A percentile compares a stretch with the other conserved stretches of the same genome.
phyloP scores from a whole-genome alignment of 2,888 invertebrate genomes.

The Acleris sparsana region DNA sequence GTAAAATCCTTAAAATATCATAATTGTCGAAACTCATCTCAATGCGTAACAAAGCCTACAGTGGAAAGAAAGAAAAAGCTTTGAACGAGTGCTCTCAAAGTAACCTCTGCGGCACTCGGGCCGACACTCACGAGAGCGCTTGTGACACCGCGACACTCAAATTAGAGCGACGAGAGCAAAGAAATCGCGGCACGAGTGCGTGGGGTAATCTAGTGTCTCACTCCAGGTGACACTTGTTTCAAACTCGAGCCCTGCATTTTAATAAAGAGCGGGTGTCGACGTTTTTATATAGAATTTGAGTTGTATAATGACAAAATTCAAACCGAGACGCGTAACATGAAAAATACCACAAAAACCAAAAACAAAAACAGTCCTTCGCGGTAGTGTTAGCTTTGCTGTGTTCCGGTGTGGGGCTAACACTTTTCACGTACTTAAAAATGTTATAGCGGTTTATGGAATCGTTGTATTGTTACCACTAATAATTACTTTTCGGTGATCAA shows the following conservation, averaged over 20 bases:
- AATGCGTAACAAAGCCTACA: slow-evolving; percentile 29
- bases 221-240: slow-evolving; percentile 15
- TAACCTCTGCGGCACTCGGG: slow-evolving; percentile 33
- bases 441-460: no score
- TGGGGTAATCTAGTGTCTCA: slow-evolving; percentile 33
- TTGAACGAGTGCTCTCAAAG: slow-evolving; percentile 33
- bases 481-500: no score
- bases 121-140: slow-evolving; percentile 23
- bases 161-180: slow-evolving; percentile 32
- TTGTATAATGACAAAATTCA: no score
- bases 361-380: no score
- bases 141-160: slow-evolving; percentile 36
- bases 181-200: slow-evolving; percentile 32
- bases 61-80: slow-evolving; percentile 32
- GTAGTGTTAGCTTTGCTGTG: no score
- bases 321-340: no score
- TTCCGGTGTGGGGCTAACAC: no score
- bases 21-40: neutral
- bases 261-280: neutral
- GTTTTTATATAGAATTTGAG: neutral
- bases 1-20: neutral
- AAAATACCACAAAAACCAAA: no score
- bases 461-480: no score
- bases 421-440: no score
- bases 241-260: neutral